Base-by-base conservation (phyloP, 2,888 invertebrate species). In the Laspeyria flexula region DNA sequence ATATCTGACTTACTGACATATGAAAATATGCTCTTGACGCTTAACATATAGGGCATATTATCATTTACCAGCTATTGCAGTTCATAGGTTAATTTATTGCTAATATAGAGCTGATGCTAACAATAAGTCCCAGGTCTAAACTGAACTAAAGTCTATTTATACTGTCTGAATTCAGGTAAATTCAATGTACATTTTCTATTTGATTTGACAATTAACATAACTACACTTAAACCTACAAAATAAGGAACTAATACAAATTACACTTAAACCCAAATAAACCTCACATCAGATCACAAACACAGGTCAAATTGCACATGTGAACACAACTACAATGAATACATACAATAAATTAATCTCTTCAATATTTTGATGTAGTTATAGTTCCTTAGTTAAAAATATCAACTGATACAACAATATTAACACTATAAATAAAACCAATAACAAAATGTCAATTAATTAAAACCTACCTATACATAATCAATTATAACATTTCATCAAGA, bases 221-320 rank as follows among this genome's bases (percentile, higher is more conserved):
- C 75, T 81, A 84, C 73, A 79, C 84, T 81, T 85, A 83, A 77
- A 75, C 68, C 88, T 90, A 91, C 73, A 80, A 86, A 88, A 86
- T 87, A 91, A 92, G 92, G 92, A 92, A 92, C 92, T 89, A 80
- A 89, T 88, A 86, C 79, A 85, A 79, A 85, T 85, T 86, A 91
- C 78, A 79, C 79, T 85, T 86, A 88, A 85, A 85, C 77, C 73
- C 78, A 89, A 87, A 88, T 77, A 77, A 87, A 81, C 79, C 85
- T 84, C 81, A 82, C 87, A 86, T 90, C 90, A 90, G 91, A 92
- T 92, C 92, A 90, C 91, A 89, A 88, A 89, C 86, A 86, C 83
- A 82, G 79, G 82, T 87, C 82, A 82, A 85, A 88, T 89, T 89
- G 89, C 87, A 89, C 85, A 79, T 85, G 75, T 85, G 80, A 88